Percentiles rank a stretch among this genome's conserved stretches.
Conservation (phyloP, 2,113 vertebrate genomes). For the Morone chrysops region DNA sequence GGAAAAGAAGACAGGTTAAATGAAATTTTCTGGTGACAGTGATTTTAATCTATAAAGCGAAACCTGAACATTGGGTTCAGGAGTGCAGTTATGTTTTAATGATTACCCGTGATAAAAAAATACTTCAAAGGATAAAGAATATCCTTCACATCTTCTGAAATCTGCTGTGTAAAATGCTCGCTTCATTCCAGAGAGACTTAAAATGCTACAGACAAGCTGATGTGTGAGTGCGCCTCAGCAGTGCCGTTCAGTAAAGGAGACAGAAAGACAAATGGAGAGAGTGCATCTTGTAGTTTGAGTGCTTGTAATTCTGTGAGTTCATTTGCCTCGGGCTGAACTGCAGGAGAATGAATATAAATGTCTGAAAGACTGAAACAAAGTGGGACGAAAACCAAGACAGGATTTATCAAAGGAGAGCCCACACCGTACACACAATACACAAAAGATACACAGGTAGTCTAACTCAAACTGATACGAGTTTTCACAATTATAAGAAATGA, state of each 20-base stretch:
- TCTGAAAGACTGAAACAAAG: constrained; percentile 15
- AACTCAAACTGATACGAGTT: neutral
- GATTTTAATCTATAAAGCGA: neutral
- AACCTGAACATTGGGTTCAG: neutral
- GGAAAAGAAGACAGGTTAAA: neutral
- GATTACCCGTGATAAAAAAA: neutral
- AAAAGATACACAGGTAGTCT: neutral
- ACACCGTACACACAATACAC: constrained; percentile 10
- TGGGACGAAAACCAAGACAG: neutral
- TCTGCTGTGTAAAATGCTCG: neutral
- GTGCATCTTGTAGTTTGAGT: constrained; percentile 10
- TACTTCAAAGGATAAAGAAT: neutral
- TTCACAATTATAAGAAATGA: neutral
- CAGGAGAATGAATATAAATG: constrained; percentile 21
- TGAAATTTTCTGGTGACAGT: neutral
- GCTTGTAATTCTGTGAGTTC: constrained; percentile 8
- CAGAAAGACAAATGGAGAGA: constrained; percentile 19
- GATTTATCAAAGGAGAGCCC: neutral
- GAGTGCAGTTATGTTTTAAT: neutral
- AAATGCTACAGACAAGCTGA: neutral
- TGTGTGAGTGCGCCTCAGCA: neutral
- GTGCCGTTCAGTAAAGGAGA: neutral
- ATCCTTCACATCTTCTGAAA: neutral
- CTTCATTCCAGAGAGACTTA: neutral
- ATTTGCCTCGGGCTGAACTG: constrained; percentile 28